Evolutionary conservation across 2,113 vertebrate species (phyloP), one percentile per base, ranked within the genome.

Genomic region (Heterochromis multidens): DNA sequence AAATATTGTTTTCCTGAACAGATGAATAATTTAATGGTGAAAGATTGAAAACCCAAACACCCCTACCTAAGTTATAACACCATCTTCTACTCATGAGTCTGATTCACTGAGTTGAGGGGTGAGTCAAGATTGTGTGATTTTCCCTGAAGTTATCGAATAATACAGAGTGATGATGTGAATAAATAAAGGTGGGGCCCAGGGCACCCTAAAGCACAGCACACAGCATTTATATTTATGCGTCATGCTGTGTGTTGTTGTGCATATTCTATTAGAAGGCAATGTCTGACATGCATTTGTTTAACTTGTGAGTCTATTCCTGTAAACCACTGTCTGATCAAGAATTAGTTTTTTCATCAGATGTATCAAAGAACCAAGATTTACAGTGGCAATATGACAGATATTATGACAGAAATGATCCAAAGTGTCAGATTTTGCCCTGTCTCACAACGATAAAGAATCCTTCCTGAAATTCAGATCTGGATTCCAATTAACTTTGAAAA

Each of bases 1-100:
- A 81, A 81, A 60, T 80, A 84, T 82, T 89, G 54, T 93, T 88
- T 88, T 89, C 77, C 79, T 25, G 56, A 87, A 31, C 23, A 61
- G 59, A 89, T 92, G 89, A 91, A 93, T 90, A 87, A 91, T 90
- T 90, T 77, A 83, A 49, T 72, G 72, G 84, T 65, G 49, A 86
- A 87, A 78, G 57, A 79, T 77, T 83, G 83, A 83, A 90, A 83
- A 83, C 17, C 25, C 60, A 16, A 81, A 74, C 46, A 13, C 17
- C 65, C 60, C 43, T 21, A 35, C 29, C 60, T 29, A 63, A 82
- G 60, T 82, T 70, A 31, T 54, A 78, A 87, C 60, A 63, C 63
- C 60, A 19, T 77, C 83, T 86, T 43, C 63, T 61, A 54, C 77
- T 87, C 57, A 23, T 78, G 81, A 58, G 79, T 86, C 63, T 59